phyloP scores from a whole-genome alignment of 92 coral and sea anemone species.

The Phymanthus crucifer region DNA sequence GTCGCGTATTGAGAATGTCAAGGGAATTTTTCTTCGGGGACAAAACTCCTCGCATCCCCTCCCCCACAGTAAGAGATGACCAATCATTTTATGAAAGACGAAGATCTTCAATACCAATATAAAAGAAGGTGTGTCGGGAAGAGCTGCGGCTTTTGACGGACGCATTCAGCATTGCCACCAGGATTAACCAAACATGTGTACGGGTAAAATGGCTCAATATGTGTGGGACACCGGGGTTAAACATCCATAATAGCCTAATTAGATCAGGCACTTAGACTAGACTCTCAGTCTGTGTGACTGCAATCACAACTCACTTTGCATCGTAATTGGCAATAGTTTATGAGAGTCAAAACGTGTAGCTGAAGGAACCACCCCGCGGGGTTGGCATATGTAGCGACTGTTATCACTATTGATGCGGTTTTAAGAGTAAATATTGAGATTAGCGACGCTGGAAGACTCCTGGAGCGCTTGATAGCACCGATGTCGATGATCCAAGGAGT shows the following conservation, averaged over 20 bases:
- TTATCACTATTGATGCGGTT: constrained; percentile 11
- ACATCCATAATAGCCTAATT: constrained; percentile 31
- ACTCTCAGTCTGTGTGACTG: constrained; percentile 26
- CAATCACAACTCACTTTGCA: not conserved
- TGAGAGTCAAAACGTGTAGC: not conserved
- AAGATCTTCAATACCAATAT: not conserved
- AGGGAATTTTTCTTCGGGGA: too few species aligned
- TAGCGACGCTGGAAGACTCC: constrained; percentile 4
- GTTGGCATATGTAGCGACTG: not conserved
- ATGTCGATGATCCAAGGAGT: not conserved
- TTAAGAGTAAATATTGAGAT: constrained; percentile 22
- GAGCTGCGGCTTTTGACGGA: not conserved
- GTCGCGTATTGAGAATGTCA: not conserved
- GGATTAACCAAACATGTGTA: not conserved
- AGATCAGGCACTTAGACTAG: constrained; percentile 23
- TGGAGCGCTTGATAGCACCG: constrained; percentile 28
- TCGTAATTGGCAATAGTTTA: not conserved
- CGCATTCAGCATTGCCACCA: not conserved
- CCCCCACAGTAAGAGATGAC: not conserved
- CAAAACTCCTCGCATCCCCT: not conserved
- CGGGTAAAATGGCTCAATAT: not conserved
- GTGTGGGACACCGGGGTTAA: constrained; percentile 29
- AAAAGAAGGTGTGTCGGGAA: constrained; percentile 1
- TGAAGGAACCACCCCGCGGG: constrained; percentile 27
- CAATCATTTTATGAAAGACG: not conserved